Evolutionary conservation across 2,888 invertebrate genomes (phyloP), one percentile per base, ranked within the genome.

Genomic region (Erebia epiphron): DNA sequence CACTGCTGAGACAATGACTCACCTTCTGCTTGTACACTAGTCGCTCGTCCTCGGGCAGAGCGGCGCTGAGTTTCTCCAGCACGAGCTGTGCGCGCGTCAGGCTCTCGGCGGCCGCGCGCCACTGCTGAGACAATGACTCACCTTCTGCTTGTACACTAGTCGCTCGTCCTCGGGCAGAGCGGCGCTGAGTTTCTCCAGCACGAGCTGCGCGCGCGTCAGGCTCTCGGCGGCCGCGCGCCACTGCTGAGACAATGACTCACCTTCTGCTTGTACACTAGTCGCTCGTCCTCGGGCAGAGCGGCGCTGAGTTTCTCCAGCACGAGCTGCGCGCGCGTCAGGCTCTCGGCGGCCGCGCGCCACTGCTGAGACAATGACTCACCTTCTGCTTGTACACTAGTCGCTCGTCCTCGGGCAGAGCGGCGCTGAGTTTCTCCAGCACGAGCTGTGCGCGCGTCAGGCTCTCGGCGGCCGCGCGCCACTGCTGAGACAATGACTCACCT

Each of bases 251-350:
- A 46, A 11, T 26, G 18, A 26, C 13, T 64, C 11, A 92, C 93
- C 89, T 95, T 95, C 72, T 96, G 97, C 75, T 95, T 96, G 86
- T 99, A 98, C 0, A 98, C 91, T 0, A 94, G 87, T 78, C 97
- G 96, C 77, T 98, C 97, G 62, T 97, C 96, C 75, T 98, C 98
- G 2, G 97, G 96, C 78, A 99, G 84, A 3, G 98, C 97, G 58
- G 96, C 95, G 14, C 96, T 95, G 68, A 99, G 93, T 84, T 98
- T 98, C 82, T 98, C 98, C 83, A 99, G 99, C 73, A 99, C 98
- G 46, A 97, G 95, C 82, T 97, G 97, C 43, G 98, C 97, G 79
- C n/a, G n/a, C n/a, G n/a, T n/a, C n/a, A n/a, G n/a, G n/a, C n/a
- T n/a, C n/a, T n/a, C n/a, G n/a, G n/a, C n/a, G n/a, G n/a, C n/a